These are phyloP conservation scores for Lerista edwardsae DNA, from an alignment of 2,797 vertebrate genomes.

Conservation along the genomic window DNA sequence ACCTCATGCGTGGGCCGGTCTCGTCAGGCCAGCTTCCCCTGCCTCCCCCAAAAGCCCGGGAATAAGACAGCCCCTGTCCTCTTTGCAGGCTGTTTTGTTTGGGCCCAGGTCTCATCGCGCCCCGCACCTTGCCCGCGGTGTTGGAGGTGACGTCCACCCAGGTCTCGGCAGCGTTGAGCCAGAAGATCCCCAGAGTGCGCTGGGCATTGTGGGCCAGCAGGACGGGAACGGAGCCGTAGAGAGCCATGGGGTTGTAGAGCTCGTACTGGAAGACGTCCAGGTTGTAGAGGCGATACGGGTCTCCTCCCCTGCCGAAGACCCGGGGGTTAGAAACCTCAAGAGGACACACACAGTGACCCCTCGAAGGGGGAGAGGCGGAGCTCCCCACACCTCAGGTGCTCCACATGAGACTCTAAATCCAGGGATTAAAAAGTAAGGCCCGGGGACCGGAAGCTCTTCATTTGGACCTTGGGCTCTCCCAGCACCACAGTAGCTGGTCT, in stretches of 20 bases:
- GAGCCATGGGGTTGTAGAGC: constrained; percentile 90
- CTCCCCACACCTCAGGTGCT: no score
- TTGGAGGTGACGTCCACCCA: constrained; percentile 96
- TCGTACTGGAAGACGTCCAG: constrained; percentile 97
- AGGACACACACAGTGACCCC: no score
- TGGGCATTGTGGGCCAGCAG: constrained; percentile 87
- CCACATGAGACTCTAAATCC: no score
- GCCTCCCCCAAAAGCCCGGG: no score
- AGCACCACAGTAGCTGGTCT: no score
- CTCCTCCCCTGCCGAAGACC: constrained; percentile 79
- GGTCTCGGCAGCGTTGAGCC: constrained; percentile 94
- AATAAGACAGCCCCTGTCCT: no score
- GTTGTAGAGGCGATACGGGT: constrained; percentile 94
- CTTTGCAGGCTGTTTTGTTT: not conserved
- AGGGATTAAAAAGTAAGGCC: no score
- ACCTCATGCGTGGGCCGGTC: no score
- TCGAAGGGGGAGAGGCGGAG: no score
- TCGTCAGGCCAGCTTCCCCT: no score
- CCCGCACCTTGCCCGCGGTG: constrained; percentile 88
- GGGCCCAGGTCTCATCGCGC: not conserved
- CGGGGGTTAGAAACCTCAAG: not conserved
- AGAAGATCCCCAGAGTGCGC: constrained; percentile 90
- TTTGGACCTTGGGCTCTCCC: no score
- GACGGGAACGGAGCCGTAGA: constrained; percentile 90
- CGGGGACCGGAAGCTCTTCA: no score